Base-by-base conservation (phyloP, 2,113 vertebrate species). In the Indicator indicator region DNA sequence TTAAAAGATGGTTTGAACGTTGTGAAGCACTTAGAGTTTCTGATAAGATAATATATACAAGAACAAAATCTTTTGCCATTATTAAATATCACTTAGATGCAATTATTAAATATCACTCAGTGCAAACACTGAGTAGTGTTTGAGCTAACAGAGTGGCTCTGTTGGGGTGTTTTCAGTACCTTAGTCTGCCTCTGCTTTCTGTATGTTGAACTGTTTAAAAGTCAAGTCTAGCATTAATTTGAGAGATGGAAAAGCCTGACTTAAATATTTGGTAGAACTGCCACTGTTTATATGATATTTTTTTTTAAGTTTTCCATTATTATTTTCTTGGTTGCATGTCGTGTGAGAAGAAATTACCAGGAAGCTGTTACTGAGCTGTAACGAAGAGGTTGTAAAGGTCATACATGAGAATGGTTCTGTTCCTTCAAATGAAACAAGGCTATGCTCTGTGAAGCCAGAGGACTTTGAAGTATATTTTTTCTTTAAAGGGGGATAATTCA, bases 301-400 rank as follows among this genome's bases (percentile, higher is more conserved):
- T 88, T 87, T 64, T 76, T 87, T 24, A 91, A 77, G 56, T 89
- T 96, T 96, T 85, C 82, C 96, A 4, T 95, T 96, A 84, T 12
- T 5, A 42, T 91, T 94, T 97, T 94, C 76, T 54, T 81, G 85
- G 58, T 96, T 89, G 86, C 94, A 83, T 81, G 82, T 85, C 97
- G 74, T 84, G 80, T 87, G 85, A 84, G 86, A 96, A 95, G 86
- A 94, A 97, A 96, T 97, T 95, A 94, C 91, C 77, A 91, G 92
- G 82, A 97, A 96, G 72, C 94, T 96, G 90, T 96, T 96, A 90
- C 28, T 93, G 95, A 95, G 93, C 94, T 97, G 93, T 96, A 83
- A 97, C 92, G 95, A 96, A 93, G 82, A 93, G 93, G 63, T 86
- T 95, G 52, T 96, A 97, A 97, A 97, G 94, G 90, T 97, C 96